phyloP scores from a whole-genome alignment of 92 coral and sea anemone genomes.

The Epizoanthus fatuus region DNA sequence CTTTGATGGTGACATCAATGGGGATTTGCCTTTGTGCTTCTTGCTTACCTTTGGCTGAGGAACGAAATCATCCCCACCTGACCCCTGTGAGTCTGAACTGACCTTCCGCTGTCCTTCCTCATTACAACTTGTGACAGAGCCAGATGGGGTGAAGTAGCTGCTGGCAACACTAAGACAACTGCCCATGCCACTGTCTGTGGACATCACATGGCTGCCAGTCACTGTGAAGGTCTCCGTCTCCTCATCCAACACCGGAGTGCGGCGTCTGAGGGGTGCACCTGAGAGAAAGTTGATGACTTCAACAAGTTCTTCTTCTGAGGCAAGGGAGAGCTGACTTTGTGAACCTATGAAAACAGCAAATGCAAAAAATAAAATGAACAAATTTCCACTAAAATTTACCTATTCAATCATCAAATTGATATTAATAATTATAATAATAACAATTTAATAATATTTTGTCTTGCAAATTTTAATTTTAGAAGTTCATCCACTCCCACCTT shows the following conservation, averaged over 20 bases:
- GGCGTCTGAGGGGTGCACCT: slow-evolving; percentile 84
- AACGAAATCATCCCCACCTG: slow-evolving; percentile 18
- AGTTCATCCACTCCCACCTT: neutral
- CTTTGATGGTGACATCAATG: slow-evolving; percentile 30
- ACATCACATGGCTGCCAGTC: slow-evolving; percentile 84
- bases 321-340: slow-evolving; percentile 93
- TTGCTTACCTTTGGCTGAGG: slow-evolving; percentile 34
- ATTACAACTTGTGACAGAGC: slow-evolving; percentile 20
- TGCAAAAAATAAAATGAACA: neutral
- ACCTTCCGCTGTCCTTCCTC: slow-evolving; percentile 25
- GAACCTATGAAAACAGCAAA: slow-evolving; percentile 55
- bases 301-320: slow-evolving; percentile 95
- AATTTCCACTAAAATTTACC: neutral
- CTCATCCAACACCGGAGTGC: slow-evolving; percentile 65
- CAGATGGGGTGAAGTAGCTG: slow-evolving; percentile 70
- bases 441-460: neutral
- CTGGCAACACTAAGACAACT: slow-evolving; percentile 79
- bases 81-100: slow-evolving; percentile 40
- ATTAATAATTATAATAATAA: neutral
- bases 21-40: slow-evolving; percentile 31
- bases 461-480: neutral
- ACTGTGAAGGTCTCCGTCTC: slow-evolving; percentile 74
- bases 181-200: slow-evolving; percentile 91
- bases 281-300: slow-evolving; percentile 98
- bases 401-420: neutral